Base-by-base conservation (phyloP, 2,888 invertebrate species). In the Cephus pulcher region DNA sequence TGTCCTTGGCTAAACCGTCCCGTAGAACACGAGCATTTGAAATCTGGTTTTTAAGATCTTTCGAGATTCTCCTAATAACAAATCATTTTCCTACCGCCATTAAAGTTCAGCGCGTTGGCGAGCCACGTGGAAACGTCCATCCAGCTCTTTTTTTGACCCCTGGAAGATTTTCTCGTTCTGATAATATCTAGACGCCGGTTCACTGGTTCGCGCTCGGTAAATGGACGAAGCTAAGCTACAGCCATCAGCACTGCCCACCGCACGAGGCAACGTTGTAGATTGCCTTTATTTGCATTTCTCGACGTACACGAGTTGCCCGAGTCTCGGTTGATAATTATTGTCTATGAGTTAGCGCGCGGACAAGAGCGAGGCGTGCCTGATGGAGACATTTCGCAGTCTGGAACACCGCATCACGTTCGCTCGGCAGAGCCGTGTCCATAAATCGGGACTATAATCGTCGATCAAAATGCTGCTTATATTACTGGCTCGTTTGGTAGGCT, bases 271-370 rank as follows among this genome's bases (percentile, higher is more conserved):
- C 80, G 78, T 70, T 84, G 83, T 84, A 83, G 84, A 86, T 86
- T 84, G 85, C 80, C 82, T 85, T 87, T 86, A 87, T 87, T 86
- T 86, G 87, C 87, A 86, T 87, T 83, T 83, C 86, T 87, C 82
- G 84, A 84, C 80, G 77, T 83, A 82, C 80, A 79, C 84, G 79
- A 56, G 82, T 86, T 84, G 82, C 82, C 81, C 79, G 80, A 82
- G 83, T 82, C 81, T 75, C 79, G 78, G 79, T 82, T 83, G 83
- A 86, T 85, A 87, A 86, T 87, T 86, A 86, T 87, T 83, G 84
- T 85, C 83, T 84, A 56, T 56, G 56, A 56, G 56, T 56, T 56
- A 56, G 23, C 56, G 75, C 78, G 78, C 74, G 78, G 56, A 23
- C 56, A 56, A 56, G 56, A 56, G 56, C 56, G 74, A 68, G 74